These are phyloP conservation scores for Pionites leucogaster DNA, from an alignment of 2,113 vertebrate species.

Conservation along the genomic window DNA sequence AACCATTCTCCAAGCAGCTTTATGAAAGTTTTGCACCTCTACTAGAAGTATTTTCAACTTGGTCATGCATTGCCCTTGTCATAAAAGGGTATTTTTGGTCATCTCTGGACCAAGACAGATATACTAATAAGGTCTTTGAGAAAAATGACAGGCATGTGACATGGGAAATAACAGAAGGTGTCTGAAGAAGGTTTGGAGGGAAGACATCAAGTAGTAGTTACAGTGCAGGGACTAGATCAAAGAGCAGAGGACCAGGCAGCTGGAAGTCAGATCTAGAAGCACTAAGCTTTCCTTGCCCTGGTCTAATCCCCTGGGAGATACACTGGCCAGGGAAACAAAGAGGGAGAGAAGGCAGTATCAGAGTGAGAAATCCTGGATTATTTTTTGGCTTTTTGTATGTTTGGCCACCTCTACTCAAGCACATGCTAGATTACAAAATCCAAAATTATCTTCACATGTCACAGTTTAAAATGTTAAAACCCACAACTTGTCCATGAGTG, in stretches of 20 bases:
- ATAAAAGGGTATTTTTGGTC: neutral
- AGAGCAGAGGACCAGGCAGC: neutral
- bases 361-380: neutral
- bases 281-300: neutral
- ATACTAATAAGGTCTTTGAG: fast-evolving
- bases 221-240: neutral
- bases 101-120: neutral
- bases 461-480: neutral
- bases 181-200: neutral
- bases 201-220: neutral
- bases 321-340: neutral
- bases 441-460: neutral
- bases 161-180: fast-evolving
- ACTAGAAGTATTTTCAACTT: neutral
- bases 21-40: neutral
- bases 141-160: neutral
- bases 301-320: neutral
- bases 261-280: neutral
- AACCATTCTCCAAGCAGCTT: neutral
- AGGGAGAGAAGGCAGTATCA: neutral
- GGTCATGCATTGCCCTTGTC: neutral
- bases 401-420: neutral
- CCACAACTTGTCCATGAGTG: neutral
- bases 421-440: neutral
- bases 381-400: neutral